Evolutionary conservation across 2,888 invertebrate genomes (phyloP).

Genomic region (Dasysyrphus albostriatus): DNA sequence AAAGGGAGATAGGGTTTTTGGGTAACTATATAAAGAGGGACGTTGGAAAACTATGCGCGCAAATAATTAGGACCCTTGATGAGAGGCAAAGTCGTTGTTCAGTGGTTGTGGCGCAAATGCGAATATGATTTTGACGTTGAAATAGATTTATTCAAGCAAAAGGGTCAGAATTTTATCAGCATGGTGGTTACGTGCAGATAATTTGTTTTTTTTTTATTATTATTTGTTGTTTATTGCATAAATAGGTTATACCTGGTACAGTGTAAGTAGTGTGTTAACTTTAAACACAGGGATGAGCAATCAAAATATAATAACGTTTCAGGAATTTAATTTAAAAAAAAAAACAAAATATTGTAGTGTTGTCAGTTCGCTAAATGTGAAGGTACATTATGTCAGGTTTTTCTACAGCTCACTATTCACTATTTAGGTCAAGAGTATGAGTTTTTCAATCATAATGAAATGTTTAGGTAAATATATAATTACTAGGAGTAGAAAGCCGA

Average conservation of each 20-base stretch:
- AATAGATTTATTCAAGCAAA: slow-evolving; percentile 60
- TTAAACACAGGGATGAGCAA: background rate
- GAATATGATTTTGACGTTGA: slow-evolving; percentile 57
- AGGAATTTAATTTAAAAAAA: background rate
- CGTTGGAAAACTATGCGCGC: slow-evolving; percentile 22
- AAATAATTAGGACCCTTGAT: slow-evolving; percentile 71
- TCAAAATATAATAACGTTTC: background rate
- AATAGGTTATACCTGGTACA: slow-evolving; percentile 21
- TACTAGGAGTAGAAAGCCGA: too few species aligned
- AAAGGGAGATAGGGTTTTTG: background rate
- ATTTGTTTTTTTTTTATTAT: slow-evolving; percentile 7
- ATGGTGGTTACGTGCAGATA: slow-evolving; percentile 33
- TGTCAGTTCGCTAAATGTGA: too few species aligned
- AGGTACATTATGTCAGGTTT: too few species aligned
- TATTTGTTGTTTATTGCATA: background rate
- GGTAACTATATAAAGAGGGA: background rate
- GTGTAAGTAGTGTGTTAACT: background rate
- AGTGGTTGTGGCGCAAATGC: slow-evolving; percentile 9
- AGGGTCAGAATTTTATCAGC: slow-evolving; percentile 45
- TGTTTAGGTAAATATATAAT: too few species aligned
- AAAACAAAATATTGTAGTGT: background rate
- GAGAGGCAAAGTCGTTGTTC: slow-evolving; percentile 48
- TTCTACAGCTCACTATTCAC: too few species aligned
- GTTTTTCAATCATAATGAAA: too few species aligned
- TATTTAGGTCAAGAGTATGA: too few species aligned